A percentile compares a stretch with the other conserved stretches of the same genome.
phyloP scores from a whole-genome alignment of 2,888 invertebrate genomes.

The Coecobrya sp. region DNA sequence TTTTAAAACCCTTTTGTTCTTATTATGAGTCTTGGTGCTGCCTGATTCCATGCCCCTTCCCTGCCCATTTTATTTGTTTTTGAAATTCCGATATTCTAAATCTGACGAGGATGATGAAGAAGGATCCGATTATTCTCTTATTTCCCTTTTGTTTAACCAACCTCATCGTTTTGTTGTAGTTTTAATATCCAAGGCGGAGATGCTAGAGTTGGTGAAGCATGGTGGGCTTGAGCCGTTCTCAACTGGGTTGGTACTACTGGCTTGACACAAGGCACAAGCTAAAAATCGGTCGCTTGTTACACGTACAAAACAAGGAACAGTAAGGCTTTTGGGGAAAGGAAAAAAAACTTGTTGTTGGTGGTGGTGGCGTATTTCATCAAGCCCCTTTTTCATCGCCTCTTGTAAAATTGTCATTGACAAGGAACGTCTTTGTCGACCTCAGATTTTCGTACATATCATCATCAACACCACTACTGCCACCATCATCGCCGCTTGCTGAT shows the following conservation, averaged over 20 bases:
- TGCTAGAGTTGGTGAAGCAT: constrained; percentile 40
- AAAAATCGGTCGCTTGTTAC: constrained; percentile 7
- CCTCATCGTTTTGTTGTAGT: constrained; percentile 50
- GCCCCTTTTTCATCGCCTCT: constrained; percentile 36
- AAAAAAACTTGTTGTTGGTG: constrained; percentile 22
- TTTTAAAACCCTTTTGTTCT: constrained; percentile 47
- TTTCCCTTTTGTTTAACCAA: constrained; percentile 55
- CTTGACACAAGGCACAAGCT: constrained; percentile 56
- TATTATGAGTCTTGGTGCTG: constrained; percentile 6
- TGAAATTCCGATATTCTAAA: constrained; percentile 46
- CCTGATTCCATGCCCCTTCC: constrained; percentile 11
- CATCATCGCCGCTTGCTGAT: constrained; percentile 39
- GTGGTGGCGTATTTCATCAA: constrained; percentile 19
- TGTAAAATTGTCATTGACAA: constrained; percentile 68
- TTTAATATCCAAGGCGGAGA: constrained; percentile 61
- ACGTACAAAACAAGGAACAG: neutral
- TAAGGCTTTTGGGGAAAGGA: neutral
- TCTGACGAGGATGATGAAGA: constrained; percentile 37
- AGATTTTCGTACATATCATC: constrained; percentile 26
- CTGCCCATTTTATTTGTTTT: constrained; percentile 52
- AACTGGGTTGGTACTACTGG: constrained; percentile 33
- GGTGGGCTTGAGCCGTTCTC: constrained; percentile 41
- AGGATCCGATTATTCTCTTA: constrained; percentile 44
- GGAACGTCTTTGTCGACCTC: constrained; percentile 73
- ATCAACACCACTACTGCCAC: constrained; percentile 26